Evolutionary conservation across 2,888 invertebrate genomes (phyloP), one percentile per base, ranked within the genome.

Genomic region (Pachymerium ferrugineum): DNA sequence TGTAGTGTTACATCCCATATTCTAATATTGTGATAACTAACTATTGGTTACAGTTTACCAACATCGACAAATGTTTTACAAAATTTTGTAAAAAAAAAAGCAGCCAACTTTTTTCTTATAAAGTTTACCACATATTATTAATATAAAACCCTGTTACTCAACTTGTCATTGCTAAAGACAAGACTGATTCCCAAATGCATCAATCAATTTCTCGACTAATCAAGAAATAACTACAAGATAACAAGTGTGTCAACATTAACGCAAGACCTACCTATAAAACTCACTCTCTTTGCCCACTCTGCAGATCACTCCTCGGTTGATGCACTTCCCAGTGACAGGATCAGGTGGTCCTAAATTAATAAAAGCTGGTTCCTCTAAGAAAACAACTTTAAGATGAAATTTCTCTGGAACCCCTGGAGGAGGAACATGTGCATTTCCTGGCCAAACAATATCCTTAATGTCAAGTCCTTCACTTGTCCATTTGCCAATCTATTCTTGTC

Each of bases 361-460:
- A 83, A 97, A 99, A 0, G 98, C 97, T 47, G 94, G 91, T 83
- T 97, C 97, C 83, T 96, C 93, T 78, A 97, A 86, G 81, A 97
- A 97, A 54, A 94, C 93, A 77, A 85, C 81, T 74, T 92, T 92
- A 83, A 98, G 88, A 84, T 96, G 93, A 83, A 97, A 96, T 83
- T 96, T 96, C 83, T 97, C 96, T 0, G 98, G 97, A n/a, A 95
- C 94, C 33, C 98, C 98, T 82, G 94, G 93, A 0, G 99, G 99
- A 6, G 99, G 98, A 28, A 94, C 94, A 80, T 96, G 94, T 74
- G 91, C 88, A 78, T 93, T 92, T 4, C 97, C 98, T 0, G 98
- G 98, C 99, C 99, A 99, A 19, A 97, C 94, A 78, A 99, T 97
- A 81, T 97, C 98, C 81, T 96, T 93, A 81, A 99, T 97, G 80